phyloP scores from a whole-genome alignment of 2,888 invertebrate species.

The Cryptophagus acutangulus region DNA sequence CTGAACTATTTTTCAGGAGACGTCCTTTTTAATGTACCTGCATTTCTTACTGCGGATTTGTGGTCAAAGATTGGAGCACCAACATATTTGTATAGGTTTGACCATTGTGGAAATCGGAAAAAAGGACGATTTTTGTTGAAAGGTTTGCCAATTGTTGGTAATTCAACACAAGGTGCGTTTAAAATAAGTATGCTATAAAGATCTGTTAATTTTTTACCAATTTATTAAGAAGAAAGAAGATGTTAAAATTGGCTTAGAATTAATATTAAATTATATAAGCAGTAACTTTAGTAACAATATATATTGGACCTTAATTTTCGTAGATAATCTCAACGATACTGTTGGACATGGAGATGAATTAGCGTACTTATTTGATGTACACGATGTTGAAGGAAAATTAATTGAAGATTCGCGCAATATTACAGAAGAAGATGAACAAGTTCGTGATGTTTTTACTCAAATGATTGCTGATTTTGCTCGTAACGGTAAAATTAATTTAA shows the following conservation, averaged over 20 bases:
- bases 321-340: constrained; percentile 36
- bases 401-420: constrained; percentile 44
- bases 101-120: constrained; percentile 60
- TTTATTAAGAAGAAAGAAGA: too few species aligned
- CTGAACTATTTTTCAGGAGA: constrained; percentile 62
- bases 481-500: constrained; percentile 45
- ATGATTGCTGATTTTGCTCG: constrained; percentile 65
- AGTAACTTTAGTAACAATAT: neutral
- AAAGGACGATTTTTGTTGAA: constrained; percentile 62
- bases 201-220: too few species aligned
- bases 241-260: neutral
- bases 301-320: too few species aligned
- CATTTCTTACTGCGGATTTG: constrained; percentile 63
- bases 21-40: constrained; percentile 72
- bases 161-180: constrained; percentile 24
- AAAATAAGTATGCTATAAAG: too few species aligned
- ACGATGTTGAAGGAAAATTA: constrained; percentile 57
- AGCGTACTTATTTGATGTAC: constrained; percentile 64
- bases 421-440: constrained; percentile 56
- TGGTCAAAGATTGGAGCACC: constrained; percentile 58
- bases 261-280: neutral
- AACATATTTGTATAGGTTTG: constrained; percentile 71
- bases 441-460: constrained; percentile 61
- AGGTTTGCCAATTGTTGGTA: constrained; percentile 60
- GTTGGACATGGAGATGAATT: constrained; percentile 70